Evolutionary conservation across 2,113 vertebrate genomes (phyloP).

Genomic region (Austrofundulus limnaeus): DNA sequence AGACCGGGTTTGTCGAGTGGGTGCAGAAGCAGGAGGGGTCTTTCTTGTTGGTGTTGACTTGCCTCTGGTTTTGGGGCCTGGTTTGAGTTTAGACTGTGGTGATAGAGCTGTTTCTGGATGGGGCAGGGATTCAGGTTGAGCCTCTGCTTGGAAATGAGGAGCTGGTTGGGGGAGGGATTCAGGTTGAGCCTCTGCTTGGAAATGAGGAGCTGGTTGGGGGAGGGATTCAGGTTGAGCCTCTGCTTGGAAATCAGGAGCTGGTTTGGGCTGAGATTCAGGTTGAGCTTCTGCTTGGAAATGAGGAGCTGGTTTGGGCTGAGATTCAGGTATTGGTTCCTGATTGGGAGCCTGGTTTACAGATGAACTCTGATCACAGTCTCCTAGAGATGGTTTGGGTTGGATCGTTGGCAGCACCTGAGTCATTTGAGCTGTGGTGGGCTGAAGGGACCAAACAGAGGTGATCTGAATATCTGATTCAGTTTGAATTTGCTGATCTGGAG

Average conservation of each 20-base stretch:
- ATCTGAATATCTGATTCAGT: constrained; percentile 37
- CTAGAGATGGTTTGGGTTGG: neutral
- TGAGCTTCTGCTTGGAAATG: constrained; percentile 10
- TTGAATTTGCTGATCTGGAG: neutral
- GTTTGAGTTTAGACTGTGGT: constrained; percentile 34
- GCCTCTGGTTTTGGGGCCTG: constrained; percentile 39
- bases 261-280: neutral
- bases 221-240: constrained; percentile 4
- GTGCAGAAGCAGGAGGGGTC: constrained; percentile 1
- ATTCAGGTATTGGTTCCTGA: neutral
- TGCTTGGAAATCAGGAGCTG: constrained; percentile 11
- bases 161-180: neutral
- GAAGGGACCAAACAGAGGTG: constrained; percentile 58
- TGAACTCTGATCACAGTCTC: neutral
- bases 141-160: constrained; percentile 13
- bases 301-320: neutral
- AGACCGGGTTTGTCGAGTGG: constrained; percentile 59
- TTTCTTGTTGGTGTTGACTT: constrained; percentile 29
- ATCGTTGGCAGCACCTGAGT: neutral
- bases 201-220: neutral
- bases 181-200: constrained; percentile 4
- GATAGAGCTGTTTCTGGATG: constrained; percentile 2
- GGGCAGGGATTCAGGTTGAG: neutral
- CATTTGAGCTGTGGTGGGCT: neutral
- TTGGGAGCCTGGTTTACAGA: neutral